These are phyloP conservation scores for Metacarcinus magister DNA, from an alignment of 2,888 invertebrate species.

Conservation along the genomic window DNA sequence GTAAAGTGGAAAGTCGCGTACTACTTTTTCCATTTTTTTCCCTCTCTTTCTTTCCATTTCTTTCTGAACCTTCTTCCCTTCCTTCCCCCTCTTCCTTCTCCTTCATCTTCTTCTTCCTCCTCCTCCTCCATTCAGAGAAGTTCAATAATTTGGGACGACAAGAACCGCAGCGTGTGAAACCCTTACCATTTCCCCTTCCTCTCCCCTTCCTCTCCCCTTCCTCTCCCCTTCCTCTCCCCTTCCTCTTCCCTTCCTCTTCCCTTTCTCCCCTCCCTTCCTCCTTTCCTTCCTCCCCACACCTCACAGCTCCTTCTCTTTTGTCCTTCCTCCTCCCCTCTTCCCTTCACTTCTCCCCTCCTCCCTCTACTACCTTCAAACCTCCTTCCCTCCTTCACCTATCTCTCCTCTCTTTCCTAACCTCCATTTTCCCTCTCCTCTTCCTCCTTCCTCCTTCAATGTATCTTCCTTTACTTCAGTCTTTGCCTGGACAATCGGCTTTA, in stretches of 20 bases:
- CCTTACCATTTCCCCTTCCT: background rate
- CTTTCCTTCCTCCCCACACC: too few species aligned
- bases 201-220: background rate
- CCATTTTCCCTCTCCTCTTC: background rate
- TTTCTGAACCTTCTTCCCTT: too few species aligned
- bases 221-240: background rate
- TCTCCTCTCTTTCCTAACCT: background rate
- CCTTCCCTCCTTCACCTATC: background rate
- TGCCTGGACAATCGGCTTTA: background rate
- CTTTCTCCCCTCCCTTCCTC: too few species aligned
- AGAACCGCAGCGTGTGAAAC: background rate
- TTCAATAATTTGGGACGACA: background rate
- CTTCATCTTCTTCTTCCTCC: background rate
- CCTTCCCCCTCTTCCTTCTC: background rate
- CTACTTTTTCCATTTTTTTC: background rate
- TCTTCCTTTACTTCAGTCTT: background rate
- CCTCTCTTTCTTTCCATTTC: background rate
- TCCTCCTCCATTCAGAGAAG: background rate
- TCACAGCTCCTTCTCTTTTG: too few species aligned
- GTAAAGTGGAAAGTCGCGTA: background rate
- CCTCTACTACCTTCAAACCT: background rate
- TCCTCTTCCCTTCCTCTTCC: background rate
- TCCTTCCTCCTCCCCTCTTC: background rate
- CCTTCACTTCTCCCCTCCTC: background rate
- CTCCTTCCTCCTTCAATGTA: background rate